Evolutionary conservation across 2,888 invertebrate genomes (phyloP), one percentile per base, ranked within the genome.

Genomic region (Coenonympha glycerion): DNA sequence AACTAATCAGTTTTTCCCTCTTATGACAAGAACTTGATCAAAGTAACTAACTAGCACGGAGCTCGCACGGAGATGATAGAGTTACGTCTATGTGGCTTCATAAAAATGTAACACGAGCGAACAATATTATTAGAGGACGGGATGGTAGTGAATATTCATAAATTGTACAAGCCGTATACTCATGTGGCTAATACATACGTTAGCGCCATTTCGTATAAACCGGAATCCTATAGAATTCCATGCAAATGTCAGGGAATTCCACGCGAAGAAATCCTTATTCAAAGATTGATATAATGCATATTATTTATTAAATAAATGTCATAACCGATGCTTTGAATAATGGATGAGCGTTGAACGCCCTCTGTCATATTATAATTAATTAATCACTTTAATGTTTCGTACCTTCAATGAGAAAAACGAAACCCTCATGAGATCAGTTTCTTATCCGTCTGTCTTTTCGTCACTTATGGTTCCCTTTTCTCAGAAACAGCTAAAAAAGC

Each of bases 1-100:
- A 79, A 78, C 77, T 80, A 81, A 83, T 81, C 80, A 76, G 74
- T 83, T 82, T 79, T 79, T 76, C 72, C 76, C 73, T 66, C 73
- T 75, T 76, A 78, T 76, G 72, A 77, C 79, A 77, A 74, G 74
- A 79, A 69, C 70, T 77, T 69, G 62, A 76, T 77, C 73, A 73
- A 72, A 66, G 63, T 71, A 68, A 77, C 68, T 71, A 68, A 77
- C 68, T 71, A 66, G 65, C 64, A 63, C 63, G 63, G 66, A 65
- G 63, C 68, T 71, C 66, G 65, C 64, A 63, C 63, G 63, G 66
- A 65, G 63, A 71, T 67, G 68, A 28, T 19, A 6, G 56, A 66
- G 61, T 52, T 48, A 50, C 52, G 55, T 16, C 4, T 16, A 41
- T 11, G 41, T 11, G 26, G 6, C 28, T 60, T 28, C 26, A 50